A percentile compares a stretch with the other conserved stretches of the same genome.
Evolutionary conservation across 1,140 invertebrate genomes (phyloP).

Genomic region (Euura saliciscinereae): DNA sequence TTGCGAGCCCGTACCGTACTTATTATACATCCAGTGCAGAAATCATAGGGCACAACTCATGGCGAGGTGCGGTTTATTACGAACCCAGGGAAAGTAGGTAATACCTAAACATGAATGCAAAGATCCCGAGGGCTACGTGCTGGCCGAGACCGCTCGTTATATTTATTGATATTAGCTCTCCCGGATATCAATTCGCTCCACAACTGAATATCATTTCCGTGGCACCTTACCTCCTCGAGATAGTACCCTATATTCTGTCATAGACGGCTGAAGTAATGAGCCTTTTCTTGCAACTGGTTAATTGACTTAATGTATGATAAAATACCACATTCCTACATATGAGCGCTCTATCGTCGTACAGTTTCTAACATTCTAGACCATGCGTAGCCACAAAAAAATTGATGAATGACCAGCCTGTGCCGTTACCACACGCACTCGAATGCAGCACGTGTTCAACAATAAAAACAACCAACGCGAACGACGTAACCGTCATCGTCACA

Average conservation of each 20-base stretch:
- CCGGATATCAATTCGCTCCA: background rate
- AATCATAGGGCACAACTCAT: background rate
- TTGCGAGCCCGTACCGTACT: too few relatives aligned
- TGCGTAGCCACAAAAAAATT: background rate
- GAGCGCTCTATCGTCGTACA: background rate
- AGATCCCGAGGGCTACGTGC: background rate
- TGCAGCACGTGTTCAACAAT: background rate
- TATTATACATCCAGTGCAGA: background rate
- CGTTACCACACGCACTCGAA: background rate
- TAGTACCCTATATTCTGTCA: background rate
- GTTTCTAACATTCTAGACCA: conserved; percentile 5
- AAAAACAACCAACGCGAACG: too few relatives aligned
- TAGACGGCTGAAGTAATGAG: background rate
- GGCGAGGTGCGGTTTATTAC: background rate
- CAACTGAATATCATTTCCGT: too few relatives aligned
- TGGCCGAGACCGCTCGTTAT: background rate
- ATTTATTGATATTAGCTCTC: conserved; percentile 2
- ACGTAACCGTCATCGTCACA: too few relatives aligned
- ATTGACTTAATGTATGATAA: conserved; percentile 7
- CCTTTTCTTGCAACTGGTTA: background rate
- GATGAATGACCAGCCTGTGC: background rate
- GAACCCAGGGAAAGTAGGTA: background rate
- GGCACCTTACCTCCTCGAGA: background rate
- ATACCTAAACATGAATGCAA: background rate
- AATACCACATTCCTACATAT: background rate